Conservation (phyloP, 2,888 invertebrate genomes). For the Hydrotaea diabolus region DNA sequence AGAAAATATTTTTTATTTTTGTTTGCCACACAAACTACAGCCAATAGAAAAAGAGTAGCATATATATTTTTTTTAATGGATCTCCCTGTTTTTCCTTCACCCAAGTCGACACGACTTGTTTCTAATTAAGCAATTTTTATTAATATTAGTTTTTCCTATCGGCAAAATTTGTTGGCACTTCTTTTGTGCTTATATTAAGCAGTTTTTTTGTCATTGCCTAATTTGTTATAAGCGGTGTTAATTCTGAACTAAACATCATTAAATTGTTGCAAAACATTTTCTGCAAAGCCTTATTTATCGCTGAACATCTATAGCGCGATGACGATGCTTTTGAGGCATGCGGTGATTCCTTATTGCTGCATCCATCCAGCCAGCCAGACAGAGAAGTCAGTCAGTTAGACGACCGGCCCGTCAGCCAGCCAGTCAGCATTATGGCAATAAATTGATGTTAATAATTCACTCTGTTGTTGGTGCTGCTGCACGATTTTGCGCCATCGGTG, state of each 20-base stretch:
- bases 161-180: constrained; percentile 57
- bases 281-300: constrained; percentile 57
- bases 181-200: constrained; percentile 7
- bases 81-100: not conserved
- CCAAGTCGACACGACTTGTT: constrained; percentile 3
- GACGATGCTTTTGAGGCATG: constrained; percentile 14
- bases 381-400: not conserved
- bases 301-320: constrained; percentile 21
- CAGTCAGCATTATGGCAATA: constrained; percentile 46
- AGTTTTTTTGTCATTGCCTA: constrained; percentile 51
- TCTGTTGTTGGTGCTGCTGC: not conserved
- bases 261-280: constrained; percentile 54
- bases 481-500: constrained; percentile 35
- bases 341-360: constrained; percentile 32
- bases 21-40: not conserved
- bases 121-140: constrained; percentile 21
- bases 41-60: not conserved
- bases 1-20: constrained; percentile 12
- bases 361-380: not conserved
- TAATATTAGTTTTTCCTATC: constrained; percentile 35
- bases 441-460: constrained; percentile 66
- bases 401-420: not conserved
- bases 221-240: constrained; percentile 61
- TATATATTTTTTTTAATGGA: not conserved
- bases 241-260: constrained; percentile 50